phyloP scores from a whole-genome alignment of 2,113 vertebrate species.

The Lanius collurio region DNA sequence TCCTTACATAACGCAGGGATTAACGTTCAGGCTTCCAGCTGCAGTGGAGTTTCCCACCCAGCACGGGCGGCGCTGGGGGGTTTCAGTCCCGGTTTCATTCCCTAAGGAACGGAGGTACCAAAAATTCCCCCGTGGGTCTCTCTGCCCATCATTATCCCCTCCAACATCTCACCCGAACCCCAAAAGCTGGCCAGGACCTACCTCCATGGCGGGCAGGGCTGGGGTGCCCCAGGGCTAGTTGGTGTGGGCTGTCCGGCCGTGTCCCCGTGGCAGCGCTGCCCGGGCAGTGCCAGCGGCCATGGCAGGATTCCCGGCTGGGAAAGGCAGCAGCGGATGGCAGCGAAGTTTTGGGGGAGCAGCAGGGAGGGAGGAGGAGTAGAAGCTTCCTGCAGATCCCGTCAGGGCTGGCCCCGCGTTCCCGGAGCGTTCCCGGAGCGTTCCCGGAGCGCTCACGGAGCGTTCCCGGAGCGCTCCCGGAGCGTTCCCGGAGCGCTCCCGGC shows the following conservation, averaged over 20 bases:
- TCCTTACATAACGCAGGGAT: background rate
- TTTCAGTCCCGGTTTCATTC: background rate
- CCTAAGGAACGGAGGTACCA: accelerated
- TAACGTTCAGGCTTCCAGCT: background rate
- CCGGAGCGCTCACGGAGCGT: background rate
- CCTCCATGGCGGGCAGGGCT: slow-evolving; percentile 39
- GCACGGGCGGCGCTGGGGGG: background rate
- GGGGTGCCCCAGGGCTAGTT: background rate
- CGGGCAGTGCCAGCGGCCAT: background rate
- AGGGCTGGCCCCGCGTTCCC: background rate
- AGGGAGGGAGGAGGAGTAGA: background rate
- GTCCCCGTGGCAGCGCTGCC: background rate
- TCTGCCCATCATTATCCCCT: background rate
- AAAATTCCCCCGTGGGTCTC: accelerated
- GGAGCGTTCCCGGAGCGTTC: background rate
- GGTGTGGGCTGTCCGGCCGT: background rate
- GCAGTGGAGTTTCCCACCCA: background rate
- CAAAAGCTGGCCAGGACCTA: background rate
- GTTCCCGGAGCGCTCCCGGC: background rate
- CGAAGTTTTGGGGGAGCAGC: background rate
- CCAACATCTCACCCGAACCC: accelerated
- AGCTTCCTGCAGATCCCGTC: background rate
- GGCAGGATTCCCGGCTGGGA: background rate
- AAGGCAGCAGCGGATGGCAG: background rate
- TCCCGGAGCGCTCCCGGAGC: background rate